Evolutionary conservation across 2,113 vertebrate species (phyloP).

Genomic region (Myotis davidii): DNA sequence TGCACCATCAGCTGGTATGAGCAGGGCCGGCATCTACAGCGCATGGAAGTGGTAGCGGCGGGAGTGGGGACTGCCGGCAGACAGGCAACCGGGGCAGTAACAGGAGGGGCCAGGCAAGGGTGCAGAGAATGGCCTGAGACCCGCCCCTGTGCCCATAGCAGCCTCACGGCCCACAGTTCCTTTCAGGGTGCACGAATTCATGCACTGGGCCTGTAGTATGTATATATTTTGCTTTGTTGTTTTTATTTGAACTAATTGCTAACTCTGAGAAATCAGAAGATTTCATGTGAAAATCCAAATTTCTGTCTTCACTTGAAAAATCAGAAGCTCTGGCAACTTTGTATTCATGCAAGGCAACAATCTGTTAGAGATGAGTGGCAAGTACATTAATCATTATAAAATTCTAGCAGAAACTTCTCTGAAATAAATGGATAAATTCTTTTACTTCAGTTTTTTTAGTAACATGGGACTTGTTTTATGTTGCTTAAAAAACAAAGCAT

Average conservation of each 20-base stretch:
- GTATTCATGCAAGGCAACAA: not conserved
- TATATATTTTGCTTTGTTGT: not conserved
- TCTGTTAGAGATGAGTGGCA: not conserved
- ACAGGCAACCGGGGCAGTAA: no score
- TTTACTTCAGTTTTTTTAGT: not conserved
- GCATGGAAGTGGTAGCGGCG: no score
- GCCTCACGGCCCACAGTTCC: no score
- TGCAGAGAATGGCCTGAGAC: no score
- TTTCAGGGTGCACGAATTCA: no score
- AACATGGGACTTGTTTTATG: not conserved
- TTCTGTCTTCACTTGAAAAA: conserved; percentile 44
- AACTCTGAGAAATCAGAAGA: not conserved
- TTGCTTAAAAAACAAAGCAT: not conserved
- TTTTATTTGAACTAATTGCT: not conserved
- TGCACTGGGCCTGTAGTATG: not conserved
- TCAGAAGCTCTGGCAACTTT: not conserved
- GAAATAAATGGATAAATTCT: conserved; percentile 8
- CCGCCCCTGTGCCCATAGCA: no score
- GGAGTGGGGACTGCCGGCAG: no score
- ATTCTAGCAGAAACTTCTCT: not conserved
- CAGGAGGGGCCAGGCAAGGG: no score
- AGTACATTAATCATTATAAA: conserved; percentile 3
- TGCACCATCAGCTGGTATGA: no score
- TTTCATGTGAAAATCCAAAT: not conserved
- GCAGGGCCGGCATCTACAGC: no score